These are phyloP conservation scores for Aplysia californica DNA, from an alignment of 1,140 invertebrate species.

Conservation along the genomic window DNA sequence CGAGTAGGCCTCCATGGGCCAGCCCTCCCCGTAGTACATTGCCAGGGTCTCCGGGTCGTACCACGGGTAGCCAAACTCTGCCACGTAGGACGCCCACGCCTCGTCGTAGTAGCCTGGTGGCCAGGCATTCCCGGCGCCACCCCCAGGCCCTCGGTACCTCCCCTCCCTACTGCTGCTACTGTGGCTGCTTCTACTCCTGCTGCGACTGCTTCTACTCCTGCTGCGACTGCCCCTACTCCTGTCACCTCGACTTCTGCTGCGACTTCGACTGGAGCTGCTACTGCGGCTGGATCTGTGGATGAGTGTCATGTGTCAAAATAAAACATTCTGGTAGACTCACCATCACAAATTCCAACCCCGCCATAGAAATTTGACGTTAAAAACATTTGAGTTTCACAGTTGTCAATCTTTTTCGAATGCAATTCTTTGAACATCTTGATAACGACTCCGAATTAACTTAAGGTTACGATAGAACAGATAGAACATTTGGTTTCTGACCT, in stretches of 20 bases:
- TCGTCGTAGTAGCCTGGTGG: slow-evolving; percentile 6
- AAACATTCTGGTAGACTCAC: background rate
- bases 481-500: too few species aligned
- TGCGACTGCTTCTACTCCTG: background rate
- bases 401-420: too few species aligned
- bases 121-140: background rate
- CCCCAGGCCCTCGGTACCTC: background rate
- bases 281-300: too few species aligned
- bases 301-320: background rate
- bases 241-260: background rate
- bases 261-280: background rate
- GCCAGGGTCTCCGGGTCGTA: slow-evolving; percentile 1
- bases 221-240: slow-evolving; percentile 10
- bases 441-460: background rate
- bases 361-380: background rate
- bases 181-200: background rate
- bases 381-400: background rate
- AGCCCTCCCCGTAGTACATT: slow-evolving; percentile 22
- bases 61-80: slow-evolving; percentile 11
- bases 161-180: background rate
- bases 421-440: too few species aligned
- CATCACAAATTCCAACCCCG: background rate
- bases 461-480: too few species aligned
- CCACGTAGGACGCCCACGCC: slow-evolving; percentile 10
- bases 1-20: slow-evolving; percentile 14